Conservation (phyloP, 1,140 invertebrate species). For the Drosophila sp. region DNA sequence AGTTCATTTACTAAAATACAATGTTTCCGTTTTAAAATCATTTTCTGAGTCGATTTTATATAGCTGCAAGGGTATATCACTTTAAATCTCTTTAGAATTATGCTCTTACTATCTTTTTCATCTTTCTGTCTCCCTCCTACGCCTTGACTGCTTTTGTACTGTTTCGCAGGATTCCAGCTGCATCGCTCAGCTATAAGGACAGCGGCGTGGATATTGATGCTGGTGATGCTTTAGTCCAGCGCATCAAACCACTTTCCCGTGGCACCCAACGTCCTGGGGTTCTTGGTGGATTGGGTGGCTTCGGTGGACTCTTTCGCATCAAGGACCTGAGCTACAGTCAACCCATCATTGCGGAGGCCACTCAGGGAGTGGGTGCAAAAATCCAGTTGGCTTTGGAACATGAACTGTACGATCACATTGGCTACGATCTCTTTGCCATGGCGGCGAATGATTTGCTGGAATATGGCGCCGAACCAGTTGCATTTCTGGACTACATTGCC, state of each 20-base stretch:
- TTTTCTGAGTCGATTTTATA: too few species aligned
- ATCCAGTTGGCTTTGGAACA: constrained; percentile 94
- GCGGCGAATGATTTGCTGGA: constrained; percentile 98
- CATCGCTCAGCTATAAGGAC: constrained; percentile 93
- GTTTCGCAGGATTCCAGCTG: constrained; percentile 71
- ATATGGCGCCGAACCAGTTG: constrained; percentile 97
- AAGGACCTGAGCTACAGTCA: constrained; percentile 88
- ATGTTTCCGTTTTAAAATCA: neutral
- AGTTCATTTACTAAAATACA: neutral
- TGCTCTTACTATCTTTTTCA: neutral
- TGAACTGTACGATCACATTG: constrained; percentile 93
- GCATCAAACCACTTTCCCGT: constrained; percentile 91
- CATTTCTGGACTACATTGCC: constrained; percentile 98
- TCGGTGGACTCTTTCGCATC: constrained; percentile 96
- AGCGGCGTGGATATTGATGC: constrained; percentile 97
- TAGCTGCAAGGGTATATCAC: neutral
- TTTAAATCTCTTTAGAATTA: neutral
- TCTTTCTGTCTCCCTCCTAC: neutral
- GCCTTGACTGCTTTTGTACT: neutral
- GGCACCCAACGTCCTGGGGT: constrained; percentile 90
- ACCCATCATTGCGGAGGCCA: constrained; percentile 95
- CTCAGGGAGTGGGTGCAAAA: constrained; percentile 97
- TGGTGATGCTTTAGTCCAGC: constrained; percentile 93
- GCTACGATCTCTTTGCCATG: constrained; percentile 98
- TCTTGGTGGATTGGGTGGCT: constrained; percentile 93